A percentile compares a stretch with the other conserved stretches of the same genome.
Conservation (phyloP, 2,888 invertebrate species). For the Limnephilus rhombicus region DNA sequence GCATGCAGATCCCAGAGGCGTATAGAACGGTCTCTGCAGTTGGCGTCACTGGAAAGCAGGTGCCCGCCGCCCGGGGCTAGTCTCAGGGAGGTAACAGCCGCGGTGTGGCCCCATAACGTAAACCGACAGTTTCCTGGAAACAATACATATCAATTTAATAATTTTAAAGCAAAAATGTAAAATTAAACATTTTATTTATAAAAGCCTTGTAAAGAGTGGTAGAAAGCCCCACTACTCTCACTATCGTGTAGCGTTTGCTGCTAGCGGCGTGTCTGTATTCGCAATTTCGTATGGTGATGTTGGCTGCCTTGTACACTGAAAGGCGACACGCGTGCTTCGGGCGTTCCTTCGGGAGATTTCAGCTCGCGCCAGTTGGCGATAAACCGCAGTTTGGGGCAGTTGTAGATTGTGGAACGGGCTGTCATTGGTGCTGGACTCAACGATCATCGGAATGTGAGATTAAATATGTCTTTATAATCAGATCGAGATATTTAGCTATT, state of each 20-base stretch:
- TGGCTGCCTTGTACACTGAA: no score
- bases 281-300: no score
- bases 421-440: no score
- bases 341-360: no score
- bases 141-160: neutral
- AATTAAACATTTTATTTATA: neutral
- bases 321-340: no score
- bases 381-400: no score
- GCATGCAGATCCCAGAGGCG: constrained; percentile 89
- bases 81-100: constrained; percentile 85
- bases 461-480: no score
- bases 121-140: constrained; percentile 85
- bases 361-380: no score
- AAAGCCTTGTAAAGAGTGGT: neutral
- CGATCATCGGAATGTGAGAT: no score
- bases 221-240: neutral
- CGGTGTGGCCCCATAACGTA: constrained; percentile 87
- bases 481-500: no score
- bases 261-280: neutral
- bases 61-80: constrained; percentile 85
- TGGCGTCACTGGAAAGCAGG: constrained; percentile 86
- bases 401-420: no score
- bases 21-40: constrained; percentile 85
- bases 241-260: no score
- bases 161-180: neutral